A percentile compares a stretch with the other conserved stretches of the same genome.
Conservation (phyloP, 2,888 invertebrate genomes). For the Drosophila mimetica region DNA sequence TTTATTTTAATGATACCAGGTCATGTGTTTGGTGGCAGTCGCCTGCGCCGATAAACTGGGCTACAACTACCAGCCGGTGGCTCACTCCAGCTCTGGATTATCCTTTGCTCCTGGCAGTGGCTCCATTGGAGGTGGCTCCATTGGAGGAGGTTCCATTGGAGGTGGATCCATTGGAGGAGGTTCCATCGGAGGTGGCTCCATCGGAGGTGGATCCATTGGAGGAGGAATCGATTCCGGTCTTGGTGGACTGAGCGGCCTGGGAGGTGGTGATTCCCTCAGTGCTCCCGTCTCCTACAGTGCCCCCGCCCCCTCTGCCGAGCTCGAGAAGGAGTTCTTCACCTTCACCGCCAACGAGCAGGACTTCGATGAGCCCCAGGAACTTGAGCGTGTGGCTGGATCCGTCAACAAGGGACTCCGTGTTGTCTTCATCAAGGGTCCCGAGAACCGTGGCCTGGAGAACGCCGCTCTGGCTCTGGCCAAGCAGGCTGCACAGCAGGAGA, state of each 20-base stretch:
- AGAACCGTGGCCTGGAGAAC: conserved; percentile 72
- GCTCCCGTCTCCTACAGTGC: conserved; percentile 63
- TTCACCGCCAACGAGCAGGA: conserved; percentile 73
- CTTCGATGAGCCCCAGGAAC: conserved; percentile 61
- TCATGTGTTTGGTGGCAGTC: conserved; percentile 75
- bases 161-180: conserved; percentile 27
- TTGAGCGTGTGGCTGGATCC: conserved; percentile 59
- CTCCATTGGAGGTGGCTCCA: conserved; percentile 32
- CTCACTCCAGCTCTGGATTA: conserved; percentile 63
- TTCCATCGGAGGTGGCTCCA: conserved; percentile 35
- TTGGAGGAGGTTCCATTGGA: conserved; percentile 37
- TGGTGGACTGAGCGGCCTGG: conserved; percentile 36
- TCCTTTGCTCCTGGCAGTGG: conserved; percentile 65
- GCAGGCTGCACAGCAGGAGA: conserved; percentile 75
- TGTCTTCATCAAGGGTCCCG: conserved; percentile 78
- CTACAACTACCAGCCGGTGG: conserved; percentile 78
- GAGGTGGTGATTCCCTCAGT: conserved; percentile 37
- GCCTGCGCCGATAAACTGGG: conserved; percentile 77
- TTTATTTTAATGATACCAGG: conserved; percentile 19
- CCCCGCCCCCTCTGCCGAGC: conserved; percentile 63
- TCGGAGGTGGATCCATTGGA: conserved; percentile 40
- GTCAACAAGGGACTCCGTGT: conserved; percentile 75
- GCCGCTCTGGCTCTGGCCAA: conserved; percentile 75
- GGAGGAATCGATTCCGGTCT: conserved; percentile 29
- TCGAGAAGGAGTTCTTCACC: conserved; percentile 75